phyloP scores from a whole-genome alignment of 2,888 invertebrate species.

The Drosophila neutralis region DNA sequence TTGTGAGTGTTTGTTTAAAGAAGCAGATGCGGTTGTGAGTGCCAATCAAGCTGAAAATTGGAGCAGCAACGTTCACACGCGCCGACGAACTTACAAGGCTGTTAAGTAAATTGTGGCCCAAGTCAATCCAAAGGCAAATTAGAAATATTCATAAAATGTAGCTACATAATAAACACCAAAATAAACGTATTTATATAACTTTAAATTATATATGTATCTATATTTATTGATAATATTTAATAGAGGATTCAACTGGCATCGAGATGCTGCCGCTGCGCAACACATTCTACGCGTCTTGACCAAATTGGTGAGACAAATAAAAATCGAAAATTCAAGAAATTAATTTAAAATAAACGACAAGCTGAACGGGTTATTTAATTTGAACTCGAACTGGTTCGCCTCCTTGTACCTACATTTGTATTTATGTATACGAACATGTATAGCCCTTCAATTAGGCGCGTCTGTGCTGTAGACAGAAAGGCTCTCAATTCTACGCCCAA shows the following conservation, averaged over 20 bases:
- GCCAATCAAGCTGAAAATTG: constrained; percentile 64
- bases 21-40: constrained; percentile 38
- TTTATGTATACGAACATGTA: constrained; percentile 6
- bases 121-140: constrained; percentile 63
- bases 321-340: constrained; percentile 49
- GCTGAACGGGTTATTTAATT: constrained; percentile 65
- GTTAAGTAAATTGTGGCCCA: constrained; percentile 32
- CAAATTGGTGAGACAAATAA: constrained; percentile 58
- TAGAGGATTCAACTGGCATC: constrained; percentile 38
- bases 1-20: constrained; percentile 25
- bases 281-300: constrained; percentile 64
- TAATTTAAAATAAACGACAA: constrained; percentile 63
- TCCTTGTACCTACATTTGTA: constrained; percentile 17
- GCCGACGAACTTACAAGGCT: constrained; percentile 67
- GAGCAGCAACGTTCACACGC: constrained; percentile 71
- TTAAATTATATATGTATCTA: not conserved
- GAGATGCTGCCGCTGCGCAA: constrained; percentile 40
- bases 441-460: constrained; percentile 9
- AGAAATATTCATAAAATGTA: constrained; percentile 55
- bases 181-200: not conserved
- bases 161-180: constrained; percentile 38
- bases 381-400: constrained; percentile 65
- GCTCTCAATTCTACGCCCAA: constrained; percentile 54
- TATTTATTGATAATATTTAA: constrained; percentile 10
- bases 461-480: constrained; percentile 46